Evolutionary conservation across 2,888 invertebrate species (phyloP), one percentile per base, ranked within the genome.

Genomic region (Autographa gamma): DNA sequence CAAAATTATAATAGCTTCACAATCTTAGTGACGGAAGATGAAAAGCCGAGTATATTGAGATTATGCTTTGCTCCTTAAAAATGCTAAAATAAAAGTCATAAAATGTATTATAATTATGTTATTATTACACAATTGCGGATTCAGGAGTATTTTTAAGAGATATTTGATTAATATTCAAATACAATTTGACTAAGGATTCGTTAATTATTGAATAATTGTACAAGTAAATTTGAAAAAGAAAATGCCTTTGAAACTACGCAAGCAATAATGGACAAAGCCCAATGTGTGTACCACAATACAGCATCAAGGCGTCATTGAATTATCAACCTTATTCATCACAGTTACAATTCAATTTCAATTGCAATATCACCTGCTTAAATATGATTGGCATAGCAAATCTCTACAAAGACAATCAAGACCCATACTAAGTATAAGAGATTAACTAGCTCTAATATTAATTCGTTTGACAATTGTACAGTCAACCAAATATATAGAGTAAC

Each of bases 301-400:
- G n/a, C 48, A 48, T 5, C n/a, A n/a, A 5, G 0, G n/a, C n/a
- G 6, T 48, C 48, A 48, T 48, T 48, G 7, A 48, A 48, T 48
- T n/a, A 48, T 48, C 0, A 48, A 48, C n/a, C n/a, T 48, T 48
- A 48, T 48, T 2, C 0, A 7, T 48, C 48, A n/a, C 0, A 7
- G 1, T 6, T 7, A 48, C 5, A n/a, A 48, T n/a, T n/a, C 48
- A 16, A 7, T 48, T 48, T 48, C 48, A n/a, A 48, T 48, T 48
- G 48, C 48, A 48, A 11, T 38, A 48, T n/a, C n/a, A 7, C n/a
- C 48, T 48, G 48, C n/a, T 48, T n/a, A 48, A 48, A 48, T 43
- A 43, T 48, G 48, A 48, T 48, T n/a, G n/a, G n/a, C n/a, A 48
- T 48, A n/a, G 48, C 48, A 48, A 48, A 48, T 48, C 48, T 48